A percentile compares a stretch with the other conserved stretches of the same genome.
Conservation (phyloP, 2,113 vertebrate species). For the Hippocampus abdominalis region DNA sequence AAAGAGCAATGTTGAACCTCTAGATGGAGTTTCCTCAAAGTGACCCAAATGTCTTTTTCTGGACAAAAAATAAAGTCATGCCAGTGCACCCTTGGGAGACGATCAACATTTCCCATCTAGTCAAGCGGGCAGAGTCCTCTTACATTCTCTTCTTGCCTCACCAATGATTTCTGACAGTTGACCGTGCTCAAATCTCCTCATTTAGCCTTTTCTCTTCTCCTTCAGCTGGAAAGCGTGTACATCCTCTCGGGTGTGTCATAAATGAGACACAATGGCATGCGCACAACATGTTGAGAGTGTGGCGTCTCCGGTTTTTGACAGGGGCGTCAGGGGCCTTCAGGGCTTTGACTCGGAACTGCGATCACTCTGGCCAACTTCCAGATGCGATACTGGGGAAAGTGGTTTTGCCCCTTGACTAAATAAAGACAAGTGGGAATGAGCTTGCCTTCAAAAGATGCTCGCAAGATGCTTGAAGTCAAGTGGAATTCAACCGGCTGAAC, state of each 20-base stretch:
- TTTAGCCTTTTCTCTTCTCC: conserved; percentile 20
- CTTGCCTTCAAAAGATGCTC: neutral
- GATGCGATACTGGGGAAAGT: conserved; percentile 1
- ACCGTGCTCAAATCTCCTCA: conserved; percentile 25
- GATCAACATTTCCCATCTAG: conserved; percentile 29
- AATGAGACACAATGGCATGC: conserved; percentile 35
- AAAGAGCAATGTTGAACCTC: too few relatives aligned
- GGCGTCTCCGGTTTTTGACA: conserved; percentile 14
- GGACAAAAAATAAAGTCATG: neutral
- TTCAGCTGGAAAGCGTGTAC: conserved; percentile 20
- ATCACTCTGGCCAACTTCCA: conserved; percentile 6
- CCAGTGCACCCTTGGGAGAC: neutral
- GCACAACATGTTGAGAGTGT: conserved; percentile 26
- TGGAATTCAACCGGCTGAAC: neutral
- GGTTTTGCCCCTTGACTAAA: conserved; percentile 2
- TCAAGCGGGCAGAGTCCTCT: conserved; percentile 18
- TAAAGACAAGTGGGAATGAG: conserved; percentile 2
- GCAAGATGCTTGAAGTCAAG: neutral
- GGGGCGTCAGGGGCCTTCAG: neutral
- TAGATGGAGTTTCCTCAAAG: neutral
- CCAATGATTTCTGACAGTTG: conserved; percentile 48
- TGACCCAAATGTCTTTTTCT: neutral
- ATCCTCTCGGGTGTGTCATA: conserved; percentile 16
- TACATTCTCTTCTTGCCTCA: conserved; percentile 47
- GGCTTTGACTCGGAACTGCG: neutral